These are phyloP conservation scores for Anastatus disparis DNA, from an alignment of 1,140 invertebrate species.

Conservation along the genomic window DNA sequence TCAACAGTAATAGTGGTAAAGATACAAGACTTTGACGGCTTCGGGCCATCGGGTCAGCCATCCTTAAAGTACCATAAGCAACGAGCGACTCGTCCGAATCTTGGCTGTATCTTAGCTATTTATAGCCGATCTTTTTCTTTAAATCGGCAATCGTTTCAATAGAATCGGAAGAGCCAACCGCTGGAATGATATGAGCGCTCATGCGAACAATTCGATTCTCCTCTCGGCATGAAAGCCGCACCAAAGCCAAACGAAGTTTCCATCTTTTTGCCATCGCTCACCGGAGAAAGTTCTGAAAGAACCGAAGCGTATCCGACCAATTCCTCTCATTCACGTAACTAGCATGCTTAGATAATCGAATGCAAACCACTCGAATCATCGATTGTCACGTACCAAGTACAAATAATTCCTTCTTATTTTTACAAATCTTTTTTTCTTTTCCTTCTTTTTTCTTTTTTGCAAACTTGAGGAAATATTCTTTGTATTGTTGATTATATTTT, in stretches of 20 bases:
- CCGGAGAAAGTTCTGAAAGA: conserved; percentile 16
- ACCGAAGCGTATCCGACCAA: conserved; percentile 21
- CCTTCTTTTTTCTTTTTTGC: too few species aligned
- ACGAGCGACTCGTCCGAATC: conserved; percentile 15
- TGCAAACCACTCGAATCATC: neutral
- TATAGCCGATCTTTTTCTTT: conserved; percentile 24
- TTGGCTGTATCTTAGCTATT: conserved; percentile 11
- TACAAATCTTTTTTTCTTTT: too few species aligned
- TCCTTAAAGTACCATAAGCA: conserved; percentile 20
- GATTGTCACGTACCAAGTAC: too few species aligned
- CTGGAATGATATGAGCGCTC: conserved; percentile 19
- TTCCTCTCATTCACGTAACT: conserved; percentile 12
- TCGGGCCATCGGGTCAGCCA: neutral
- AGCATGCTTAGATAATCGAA: conserved; percentile 10
- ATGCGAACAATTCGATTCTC: conserved; percentile 16
- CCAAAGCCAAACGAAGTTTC: too few species aligned
- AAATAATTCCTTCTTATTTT: too few species aligned
- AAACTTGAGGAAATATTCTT: too few species aligned
- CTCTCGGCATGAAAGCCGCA: neutral
- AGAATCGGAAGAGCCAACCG: conserved; percentile 17
- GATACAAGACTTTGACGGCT: neutral
- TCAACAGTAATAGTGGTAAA: conserved; percentile 1
- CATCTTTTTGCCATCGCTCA: conserved; percentile 32
- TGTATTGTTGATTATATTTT: too few species aligned
- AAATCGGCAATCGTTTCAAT: too few species aligned